These are phyloP conservation scores for Peromyscus leucopus DNA, from an alignment of 2,113 vertebrate genomes.

Conservation along the genomic window DNA sequence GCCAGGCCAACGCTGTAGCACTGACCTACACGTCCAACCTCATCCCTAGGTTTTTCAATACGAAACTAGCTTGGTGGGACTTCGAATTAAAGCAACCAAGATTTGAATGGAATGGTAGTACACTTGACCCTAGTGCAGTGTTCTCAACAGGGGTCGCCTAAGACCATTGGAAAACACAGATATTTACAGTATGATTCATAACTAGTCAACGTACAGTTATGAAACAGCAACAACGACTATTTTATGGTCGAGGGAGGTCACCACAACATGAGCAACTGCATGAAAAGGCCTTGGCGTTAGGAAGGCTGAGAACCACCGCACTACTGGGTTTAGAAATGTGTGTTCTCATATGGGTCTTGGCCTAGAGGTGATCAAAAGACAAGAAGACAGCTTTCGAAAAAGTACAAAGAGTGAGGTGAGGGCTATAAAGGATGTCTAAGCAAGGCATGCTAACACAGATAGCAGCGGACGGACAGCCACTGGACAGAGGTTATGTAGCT, in stretches of 20 bases:
- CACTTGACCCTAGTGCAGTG: neutral
- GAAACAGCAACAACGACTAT: neutral
- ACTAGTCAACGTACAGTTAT: neutral
- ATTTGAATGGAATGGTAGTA: constrained; percentile 27
- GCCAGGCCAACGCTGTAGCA: neutral
- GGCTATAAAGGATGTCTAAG: neutral
- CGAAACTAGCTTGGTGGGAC: constrained; percentile 22
- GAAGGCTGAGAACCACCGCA: neutral
- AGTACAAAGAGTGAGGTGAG: neutral
- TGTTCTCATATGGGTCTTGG: neutral
- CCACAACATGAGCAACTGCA: neutral
- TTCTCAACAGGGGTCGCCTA: neutral
- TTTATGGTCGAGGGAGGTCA: neutral
- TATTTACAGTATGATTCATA: neutral
- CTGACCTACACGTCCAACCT: neutral
- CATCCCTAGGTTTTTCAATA: constrained; percentile 52
- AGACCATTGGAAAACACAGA: neutral
- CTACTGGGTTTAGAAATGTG: neutral
- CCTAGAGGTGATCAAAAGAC: neutral
- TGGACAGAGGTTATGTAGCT: neutral
- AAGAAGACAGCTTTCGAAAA: neutral
- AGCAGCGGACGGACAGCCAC: neutral
- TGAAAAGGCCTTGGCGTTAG: too few species aligned
- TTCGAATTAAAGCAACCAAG: neutral
- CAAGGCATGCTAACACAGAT: neutral